Evolutionary conservation across 2,888 invertebrate genomes (phyloP), one percentile per base, ranked within the genome.

Genomic region (Drosophila lutescens): DNA sequence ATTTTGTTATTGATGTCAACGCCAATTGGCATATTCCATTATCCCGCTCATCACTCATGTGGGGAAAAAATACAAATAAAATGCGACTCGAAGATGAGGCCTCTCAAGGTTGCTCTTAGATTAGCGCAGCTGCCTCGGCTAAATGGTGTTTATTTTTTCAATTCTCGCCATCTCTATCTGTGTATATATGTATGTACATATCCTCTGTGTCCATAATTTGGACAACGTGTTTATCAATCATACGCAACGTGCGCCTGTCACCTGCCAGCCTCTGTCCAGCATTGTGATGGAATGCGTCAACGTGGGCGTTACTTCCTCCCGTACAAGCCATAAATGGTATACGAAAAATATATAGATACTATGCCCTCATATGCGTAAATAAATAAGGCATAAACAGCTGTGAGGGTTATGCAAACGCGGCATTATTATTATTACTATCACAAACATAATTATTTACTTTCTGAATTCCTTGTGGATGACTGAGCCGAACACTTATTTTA

Each of bases 191-290:
- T 23, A 4, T 23, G 26, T 26, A 6, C 26, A 26, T 26, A 12
- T 9, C 26, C 26, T 9, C 26, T 12, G 49, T 51, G 38, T 62
- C 23, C 70, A 69, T 78, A 78, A 83, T 77, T 80, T 73, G 63
- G 78, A 53, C 84, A 78, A 76, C 70, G 55, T 70, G 76, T 84
- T 88, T 88, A 83, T 83, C 89, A 88, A 88, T 88, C 89, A 83
- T 88, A 80, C 82, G 82, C 86, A 70, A 63, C 55, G 80, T 82
- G 72, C 68, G 60, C 75, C 83, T 65, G 86, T 82, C 86, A 81
- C 67, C 74, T 72, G 73, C 65, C 71, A 65, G 50, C 55, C 72
- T 54, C 53, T 54, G 69, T 50, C 67, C 54, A 78, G 55, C 36
- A 30, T 41, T 71, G 38, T 55, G 74, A 56, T 55, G 60, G 63